Evolutionary conservation across 64 coral and sea anemone genomes (phyloP).

Genomic region (Montipora cactus): DNA sequence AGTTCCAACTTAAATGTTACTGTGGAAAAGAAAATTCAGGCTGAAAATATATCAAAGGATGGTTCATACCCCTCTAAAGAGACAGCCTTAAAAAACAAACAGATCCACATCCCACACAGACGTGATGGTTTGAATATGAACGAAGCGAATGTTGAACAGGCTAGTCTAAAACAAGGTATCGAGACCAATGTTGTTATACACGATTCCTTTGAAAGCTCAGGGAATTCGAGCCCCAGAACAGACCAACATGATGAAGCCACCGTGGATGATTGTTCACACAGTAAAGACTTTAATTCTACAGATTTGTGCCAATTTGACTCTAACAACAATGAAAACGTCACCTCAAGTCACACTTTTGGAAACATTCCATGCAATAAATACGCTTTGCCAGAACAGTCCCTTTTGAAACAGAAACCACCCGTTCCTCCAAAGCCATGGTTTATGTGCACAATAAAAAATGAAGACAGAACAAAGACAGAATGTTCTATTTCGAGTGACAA

Average conservation of each 20-base stretch:
- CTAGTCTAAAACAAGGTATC: too few species aligned
- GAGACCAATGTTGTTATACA: too few species aligned
- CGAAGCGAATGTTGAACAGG: too few species aligned
- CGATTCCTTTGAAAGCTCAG: background rate
- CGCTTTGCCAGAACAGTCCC: too few species aligned
- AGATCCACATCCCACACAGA: too few species aligned
- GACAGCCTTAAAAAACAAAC: background rate
- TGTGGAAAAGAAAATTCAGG: constrained; percentile 16
- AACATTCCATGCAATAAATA: too few species aligned
- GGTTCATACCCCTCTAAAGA: background rate
- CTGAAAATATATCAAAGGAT: background rate
- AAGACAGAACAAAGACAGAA: background rate
- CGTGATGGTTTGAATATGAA: too few species aligned
- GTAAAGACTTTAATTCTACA: background rate
- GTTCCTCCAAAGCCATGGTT: constrained; percentile 27
- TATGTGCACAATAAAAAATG: background rate
- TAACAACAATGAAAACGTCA: background rate
- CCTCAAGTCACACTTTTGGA: background rate
- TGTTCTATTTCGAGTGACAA: background rate
- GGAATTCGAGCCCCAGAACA: background rate
- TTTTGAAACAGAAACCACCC: constrained; percentile 1
- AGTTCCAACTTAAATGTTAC: background rate
- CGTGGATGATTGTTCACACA: background rate
- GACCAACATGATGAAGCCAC: background rate
- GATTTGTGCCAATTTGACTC: background rate